phyloP scores from a whole-genome alignment of 2,113 vertebrate species.

The Eptatretus burgeri region DNA sequence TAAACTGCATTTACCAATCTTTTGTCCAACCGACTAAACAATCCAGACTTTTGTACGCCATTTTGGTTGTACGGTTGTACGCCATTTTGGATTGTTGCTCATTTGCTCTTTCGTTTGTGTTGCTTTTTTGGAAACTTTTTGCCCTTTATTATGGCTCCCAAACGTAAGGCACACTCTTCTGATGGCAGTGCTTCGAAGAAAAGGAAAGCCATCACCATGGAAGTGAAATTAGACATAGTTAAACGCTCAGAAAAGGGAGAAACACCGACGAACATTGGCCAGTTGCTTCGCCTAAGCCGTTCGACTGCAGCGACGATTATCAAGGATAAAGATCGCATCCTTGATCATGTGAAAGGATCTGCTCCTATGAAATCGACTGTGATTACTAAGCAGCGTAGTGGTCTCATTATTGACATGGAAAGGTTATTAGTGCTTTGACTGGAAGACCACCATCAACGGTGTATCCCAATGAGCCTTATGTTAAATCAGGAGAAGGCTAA shows the following conservation, averaged over 20 bases:
- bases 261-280: not conserved
- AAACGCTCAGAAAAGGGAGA: not conserved
- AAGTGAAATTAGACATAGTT: not conserved
- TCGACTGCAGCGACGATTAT: not conserved
- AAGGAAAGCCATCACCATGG: not conserved
- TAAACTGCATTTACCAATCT: no score
- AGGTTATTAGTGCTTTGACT: not conserved
- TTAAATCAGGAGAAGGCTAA: no score
- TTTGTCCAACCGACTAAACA: no score
- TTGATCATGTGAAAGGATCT: not conserved
- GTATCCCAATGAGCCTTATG: no score
- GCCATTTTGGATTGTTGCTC: no score
- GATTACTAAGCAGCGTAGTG: not conserved
- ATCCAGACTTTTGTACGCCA: no score
- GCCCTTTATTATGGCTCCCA: not conserved
- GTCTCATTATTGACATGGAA: not conserved
- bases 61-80: no score
- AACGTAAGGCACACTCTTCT: not conserved
- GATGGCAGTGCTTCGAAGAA: not conserved
- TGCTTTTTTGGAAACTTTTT: no score
- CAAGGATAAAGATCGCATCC: not conserved
- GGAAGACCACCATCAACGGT: no score
- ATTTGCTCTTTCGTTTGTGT: no score
- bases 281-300: not conserved
- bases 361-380: not conserved